phyloP scores from a whole-genome alignment of 2,797 vertebrate genomes.

The Lacerta bilineata region DNA sequence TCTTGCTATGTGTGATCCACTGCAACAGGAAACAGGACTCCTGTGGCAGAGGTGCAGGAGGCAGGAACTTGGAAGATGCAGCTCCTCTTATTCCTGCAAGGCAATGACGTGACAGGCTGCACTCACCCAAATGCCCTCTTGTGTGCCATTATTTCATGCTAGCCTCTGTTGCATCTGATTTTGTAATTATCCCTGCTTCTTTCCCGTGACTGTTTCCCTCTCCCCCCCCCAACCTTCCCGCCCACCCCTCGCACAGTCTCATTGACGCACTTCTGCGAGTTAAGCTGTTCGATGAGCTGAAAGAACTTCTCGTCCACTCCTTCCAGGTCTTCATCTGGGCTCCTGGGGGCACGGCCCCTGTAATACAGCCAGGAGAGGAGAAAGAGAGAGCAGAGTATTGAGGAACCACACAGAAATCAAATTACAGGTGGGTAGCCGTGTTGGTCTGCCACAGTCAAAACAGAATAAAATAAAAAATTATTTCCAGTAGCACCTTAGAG shows the following conservation, averaged over 20 bases:
- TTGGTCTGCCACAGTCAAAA: too few species aligned
- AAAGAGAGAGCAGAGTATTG: background rate
- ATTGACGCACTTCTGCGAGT: constrained; percentile 79
- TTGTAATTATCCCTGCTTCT: background rate
- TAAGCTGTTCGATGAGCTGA: constrained; percentile 83
- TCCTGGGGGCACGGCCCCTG: constrained; percentile 71
- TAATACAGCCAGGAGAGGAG: background rate
- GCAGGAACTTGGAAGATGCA: too few species aligned
- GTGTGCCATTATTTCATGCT: too few species aligned
- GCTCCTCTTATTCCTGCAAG: background rate
- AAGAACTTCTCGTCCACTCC: constrained; percentile 77
- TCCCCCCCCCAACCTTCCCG: background rate
- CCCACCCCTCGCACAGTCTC: background rate
- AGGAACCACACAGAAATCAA: background rate
- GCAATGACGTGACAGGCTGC: background rate
- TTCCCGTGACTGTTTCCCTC: background rate
- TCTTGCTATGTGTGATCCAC: background rate
- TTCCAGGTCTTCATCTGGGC: constrained; percentile 73
- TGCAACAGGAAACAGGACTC: background rate
- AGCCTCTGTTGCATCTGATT: background rate
- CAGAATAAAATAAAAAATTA: too few species aligned
- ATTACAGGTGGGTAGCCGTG: too few species aligned
- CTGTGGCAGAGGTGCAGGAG: background rate
- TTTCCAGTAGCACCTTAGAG: too few species aligned
- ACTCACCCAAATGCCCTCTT: background rate